Conservation (phyloP, 1,140 invertebrate species). For the Drosophila simulans region DNA sequence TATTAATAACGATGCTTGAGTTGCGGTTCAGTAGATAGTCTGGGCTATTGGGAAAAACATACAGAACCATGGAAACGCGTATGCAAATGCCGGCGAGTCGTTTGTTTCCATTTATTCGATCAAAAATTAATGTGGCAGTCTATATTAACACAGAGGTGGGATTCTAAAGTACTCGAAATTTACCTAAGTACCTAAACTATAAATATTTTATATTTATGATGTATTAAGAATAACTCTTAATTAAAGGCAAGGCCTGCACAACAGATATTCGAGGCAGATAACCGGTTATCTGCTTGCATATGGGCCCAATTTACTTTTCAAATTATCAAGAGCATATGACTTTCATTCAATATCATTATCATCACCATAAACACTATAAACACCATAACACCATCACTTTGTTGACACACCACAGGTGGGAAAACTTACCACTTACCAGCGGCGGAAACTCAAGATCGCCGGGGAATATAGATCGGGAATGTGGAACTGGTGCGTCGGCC, state of each 20-base stretch:
- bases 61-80: constrained; percentile 52
- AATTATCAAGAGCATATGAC: constrained; percentile 15
- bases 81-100: constrained; percentile 49
- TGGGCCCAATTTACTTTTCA: constrained; percentile 1
- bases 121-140: constrained; percentile 5
- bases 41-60: constrained; percentile 10
- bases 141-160: constrained; percentile 24
- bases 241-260: background rate
- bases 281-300: background rate
- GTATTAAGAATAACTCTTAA: background rate
- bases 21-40: constrained; percentile 26
- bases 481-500: constrained; percentile 39
- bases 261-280: background rate
- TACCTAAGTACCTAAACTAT: too few species aligned
- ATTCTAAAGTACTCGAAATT: constrained; percentile 8
- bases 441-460: constrained; percentile 21
- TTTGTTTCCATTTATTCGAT: constrained; percentile 18
- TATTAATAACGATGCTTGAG: constrained; percentile 69
- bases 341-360: constrained; percentile 15
- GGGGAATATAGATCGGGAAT: background rate
- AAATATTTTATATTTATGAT: background rate
- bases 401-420: constrained; percentile 23
- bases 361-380: constrained; percentile 5
- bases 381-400: constrained; percentile 26
- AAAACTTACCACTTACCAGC: constrained; percentile 22